These are phyloP conservation scores for Phytoseiulus persimilis DNA, from an alignment of 2,888 invertebrate genomes.

Conservation along the genomic window DNA sequence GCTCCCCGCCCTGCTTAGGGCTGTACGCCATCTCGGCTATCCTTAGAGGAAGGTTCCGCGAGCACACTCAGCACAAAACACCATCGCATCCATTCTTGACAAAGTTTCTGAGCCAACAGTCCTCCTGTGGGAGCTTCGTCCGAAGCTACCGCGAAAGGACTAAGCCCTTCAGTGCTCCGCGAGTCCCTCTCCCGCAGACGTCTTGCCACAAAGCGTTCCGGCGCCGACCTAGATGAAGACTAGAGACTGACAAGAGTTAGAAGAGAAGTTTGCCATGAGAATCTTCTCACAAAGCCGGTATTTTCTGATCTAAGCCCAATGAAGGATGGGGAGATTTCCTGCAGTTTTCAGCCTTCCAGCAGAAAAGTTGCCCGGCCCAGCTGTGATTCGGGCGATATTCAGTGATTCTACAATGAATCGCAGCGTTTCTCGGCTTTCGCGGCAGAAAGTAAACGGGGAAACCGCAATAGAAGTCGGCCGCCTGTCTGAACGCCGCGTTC, in stretches of 20 bases:
- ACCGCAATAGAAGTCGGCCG: too few species aligned
- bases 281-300: background rate
- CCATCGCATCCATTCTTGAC: background rate
- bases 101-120: background rate
- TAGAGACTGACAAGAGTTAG: background rate
- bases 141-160: background rate
- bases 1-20: constrained; percentile 30
- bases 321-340: too few species aligned
- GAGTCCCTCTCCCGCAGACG: background rate
- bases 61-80: constrained; percentile 9
- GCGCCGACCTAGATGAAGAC: constrained; percentile 5
- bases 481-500: too few species aligned
- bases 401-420: too few species aligned
- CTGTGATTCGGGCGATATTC: too few species aligned
- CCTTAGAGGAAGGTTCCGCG: background rate
- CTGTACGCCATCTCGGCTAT: constrained; percentile 22
- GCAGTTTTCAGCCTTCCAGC: too few species aligned
- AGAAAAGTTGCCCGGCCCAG: too few species aligned
- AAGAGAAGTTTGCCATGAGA: background rate
- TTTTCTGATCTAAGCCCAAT: too few species aligned
- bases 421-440: too few species aligned
- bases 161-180: background rate
- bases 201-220: constrained; percentile 5
- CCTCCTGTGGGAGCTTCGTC: background rate
- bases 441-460: too few species aligned